phyloP scores from a whole-genome alignment of 2,888 invertebrate genomes.

The Leptarthrus brevirostris region DNA sequence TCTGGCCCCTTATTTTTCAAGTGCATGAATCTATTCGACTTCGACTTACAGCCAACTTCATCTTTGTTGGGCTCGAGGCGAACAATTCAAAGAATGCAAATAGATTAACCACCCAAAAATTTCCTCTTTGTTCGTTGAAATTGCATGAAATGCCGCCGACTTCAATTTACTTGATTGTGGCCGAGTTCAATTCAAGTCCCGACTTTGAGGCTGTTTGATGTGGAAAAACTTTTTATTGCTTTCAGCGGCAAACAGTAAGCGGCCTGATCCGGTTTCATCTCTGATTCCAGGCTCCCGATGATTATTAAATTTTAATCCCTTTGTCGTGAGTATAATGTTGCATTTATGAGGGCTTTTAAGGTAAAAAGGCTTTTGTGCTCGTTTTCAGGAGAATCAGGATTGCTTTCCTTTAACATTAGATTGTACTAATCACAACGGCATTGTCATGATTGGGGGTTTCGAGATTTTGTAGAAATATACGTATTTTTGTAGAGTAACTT shows the following conservation, averaged over 20 bases:
- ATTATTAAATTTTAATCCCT: constrained; percentile 50
- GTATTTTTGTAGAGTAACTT: no score
- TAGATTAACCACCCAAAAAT: constrained; percentile 41
- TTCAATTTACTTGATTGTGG: constrained; percentile 34
- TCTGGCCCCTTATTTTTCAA: constrained; percentile 3
- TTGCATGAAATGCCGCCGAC: constrained; percentile 17
- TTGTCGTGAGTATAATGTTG: constrained; percentile 33
- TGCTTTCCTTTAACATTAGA: no score
- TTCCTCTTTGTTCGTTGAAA: constrained; percentile 22
- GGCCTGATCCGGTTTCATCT: constrained; percentile 43
- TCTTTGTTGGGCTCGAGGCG: no score
- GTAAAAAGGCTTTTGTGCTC: no score
- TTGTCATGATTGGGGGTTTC: no score
- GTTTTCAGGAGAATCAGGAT: no score
- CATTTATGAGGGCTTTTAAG: neutral
- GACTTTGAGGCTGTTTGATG: no score
- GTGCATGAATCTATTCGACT: constrained; percentile 15
- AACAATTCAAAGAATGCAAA: constrained; percentile 28
- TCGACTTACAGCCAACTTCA: neutral
- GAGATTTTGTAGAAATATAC: no score
- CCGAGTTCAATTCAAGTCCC: constrained; percentile 35
- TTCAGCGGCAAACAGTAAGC: constrained; percentile 29
- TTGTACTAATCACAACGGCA: no score
- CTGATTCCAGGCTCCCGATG: constrained; percentile 39
- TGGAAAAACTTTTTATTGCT: constrained; percentile 40